Base-by-base conservation (phyloP, 2,888 invertebrate species). In the Lasioglossum morio region DNA sequence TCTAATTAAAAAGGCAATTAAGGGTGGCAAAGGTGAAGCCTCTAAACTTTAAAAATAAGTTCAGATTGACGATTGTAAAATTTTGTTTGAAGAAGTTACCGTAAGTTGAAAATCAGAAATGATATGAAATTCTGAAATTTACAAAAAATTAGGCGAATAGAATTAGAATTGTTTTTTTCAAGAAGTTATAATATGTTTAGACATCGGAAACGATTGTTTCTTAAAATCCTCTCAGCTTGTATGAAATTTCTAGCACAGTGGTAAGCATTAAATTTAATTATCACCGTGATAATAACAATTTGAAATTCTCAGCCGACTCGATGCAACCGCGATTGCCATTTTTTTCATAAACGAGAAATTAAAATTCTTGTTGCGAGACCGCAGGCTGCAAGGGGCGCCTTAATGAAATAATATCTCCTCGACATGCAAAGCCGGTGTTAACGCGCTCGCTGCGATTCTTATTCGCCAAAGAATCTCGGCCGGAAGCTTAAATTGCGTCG, bases 281-380 rank as follows among this genome's bases (percentile, higher is more conserved):
- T 63, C 63, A 16, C 16, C 30, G 63, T 16, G 63, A 30, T 23
- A n/a, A n/a, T 27, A 63, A 63, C 63, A 63, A 63, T 63, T 63
- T 63, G 63, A 30, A 63, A 63, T 63, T 63, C 63, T 30, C 27
- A 30, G 63, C 63, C 30, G 63, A 27, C 63, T 72, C 37, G 43
- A 73, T 46, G 73, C 16, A 27, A 46, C 46, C 46, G 14, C 46
- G 30, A 46, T 40, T 63, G 63, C 16, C 63, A 30, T 27, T 63
- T 74, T 74, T 81, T 81, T 84, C 73, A 82, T 84, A 77, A 82
- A 74, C 70, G 84, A 70, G 77, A 82, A 82, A 84, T 84, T 84
- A 84, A 84, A 84, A 84, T 84, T 84, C 84, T 48, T 82, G 57
- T 72, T 72, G 23, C 40, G 57, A 30, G 10, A 34, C 66, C 76